Evolutionary conservation across 2,797 vertebrate species (phyloP).

Genomic region (Lindbergichthys nudifrons): DNA sequence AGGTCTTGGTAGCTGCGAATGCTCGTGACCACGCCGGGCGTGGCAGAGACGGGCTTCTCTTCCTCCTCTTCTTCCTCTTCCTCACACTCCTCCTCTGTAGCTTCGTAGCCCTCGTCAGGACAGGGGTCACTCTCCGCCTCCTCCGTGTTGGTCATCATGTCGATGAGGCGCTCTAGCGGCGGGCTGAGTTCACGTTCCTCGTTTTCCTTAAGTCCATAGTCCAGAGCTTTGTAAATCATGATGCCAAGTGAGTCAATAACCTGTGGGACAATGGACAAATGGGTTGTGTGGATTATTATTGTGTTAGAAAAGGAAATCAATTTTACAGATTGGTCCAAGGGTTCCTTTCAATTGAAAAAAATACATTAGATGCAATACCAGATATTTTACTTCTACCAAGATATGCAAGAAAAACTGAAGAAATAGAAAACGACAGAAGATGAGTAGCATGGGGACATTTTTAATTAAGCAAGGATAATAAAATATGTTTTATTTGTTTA

Average conservation of each 20-base stretch:
- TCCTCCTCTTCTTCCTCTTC: conserved; percentile 54
- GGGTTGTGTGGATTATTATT: conserved; percentile 3
- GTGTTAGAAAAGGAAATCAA: not conserved
- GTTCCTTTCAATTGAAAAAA: not conserved
- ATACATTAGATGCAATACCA: not conserved
- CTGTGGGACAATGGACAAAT: conserved; percentile 70
- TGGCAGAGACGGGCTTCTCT: conserved; percentile 24
- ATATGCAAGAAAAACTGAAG: not conserved
- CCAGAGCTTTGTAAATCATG: conserved; percentile 98
- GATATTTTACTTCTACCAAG: not conserved
- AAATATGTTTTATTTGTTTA: not conserved
- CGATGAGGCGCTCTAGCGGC: conserved; percentile 94
- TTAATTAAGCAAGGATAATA: not conserved
- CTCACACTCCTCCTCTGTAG: conserved; percentile 88
- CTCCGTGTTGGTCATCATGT: conserved; percentile 92
- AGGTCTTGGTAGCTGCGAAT: conserved; percentile 89
- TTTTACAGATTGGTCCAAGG: not conserved
- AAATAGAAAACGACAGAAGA: not conserved
- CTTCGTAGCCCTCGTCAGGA: conserved; percentile 95
- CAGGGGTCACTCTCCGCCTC: conserved; percentile 86
- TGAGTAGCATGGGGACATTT: not conserved
- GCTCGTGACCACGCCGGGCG: conserved; percentile 68
- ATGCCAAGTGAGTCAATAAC: conserved; percentile 96
- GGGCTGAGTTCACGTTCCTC: conserved; percentile 97
- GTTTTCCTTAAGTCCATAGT: conserved; percentile 96